Evolutionary conservation across 2,113 vertebrate species (phyloP).

Genomic region (Delphinapterus leucas): DNA sequence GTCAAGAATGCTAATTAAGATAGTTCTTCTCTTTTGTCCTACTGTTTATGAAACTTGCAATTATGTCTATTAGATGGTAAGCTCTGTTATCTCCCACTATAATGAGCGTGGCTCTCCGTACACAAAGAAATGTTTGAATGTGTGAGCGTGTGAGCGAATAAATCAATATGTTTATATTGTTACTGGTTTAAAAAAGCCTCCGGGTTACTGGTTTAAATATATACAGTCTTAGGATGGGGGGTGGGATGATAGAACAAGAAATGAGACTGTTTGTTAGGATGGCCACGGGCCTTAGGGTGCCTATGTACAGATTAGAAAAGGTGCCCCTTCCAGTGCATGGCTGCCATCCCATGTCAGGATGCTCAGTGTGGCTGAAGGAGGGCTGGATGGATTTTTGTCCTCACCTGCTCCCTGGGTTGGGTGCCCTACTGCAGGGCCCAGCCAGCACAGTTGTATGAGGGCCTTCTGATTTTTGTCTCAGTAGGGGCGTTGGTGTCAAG

Average conservation of each 20-base stretch:
- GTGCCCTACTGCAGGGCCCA: not conserved
- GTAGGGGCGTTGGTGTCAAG: not conserved
- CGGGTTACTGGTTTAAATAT: not conserved
- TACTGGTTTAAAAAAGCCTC: not conserved
- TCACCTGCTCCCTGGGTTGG: not conserved
- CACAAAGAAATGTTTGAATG: not conserved
- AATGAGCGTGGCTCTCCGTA: not conserved
- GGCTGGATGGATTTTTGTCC: not conserved
- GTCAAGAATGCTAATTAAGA: not conserved
- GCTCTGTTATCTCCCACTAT: not conserved
- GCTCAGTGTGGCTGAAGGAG: not conserved
- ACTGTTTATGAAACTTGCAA: not conserved
- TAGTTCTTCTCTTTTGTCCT: not conserved
- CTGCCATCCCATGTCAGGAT: accelerated
- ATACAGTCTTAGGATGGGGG: not conserved
- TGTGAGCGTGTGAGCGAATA: not conserved
- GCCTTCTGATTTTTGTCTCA: not conserved
- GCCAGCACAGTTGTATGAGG: not conserved
- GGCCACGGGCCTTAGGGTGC: not conserved
- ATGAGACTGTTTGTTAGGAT: not conserved
- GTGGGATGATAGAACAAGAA: not conserved
- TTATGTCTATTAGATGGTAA: not conserved
- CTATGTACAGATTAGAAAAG: not conserved
- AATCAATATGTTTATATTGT: not conserved
- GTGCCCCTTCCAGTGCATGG: not conserved